A percentile compares a stretch with the other conserved stretches of the same genome.
Conservation (phyloP, 2,888 invertebrate genomes). For the Cylloceria caligata region DNA sequence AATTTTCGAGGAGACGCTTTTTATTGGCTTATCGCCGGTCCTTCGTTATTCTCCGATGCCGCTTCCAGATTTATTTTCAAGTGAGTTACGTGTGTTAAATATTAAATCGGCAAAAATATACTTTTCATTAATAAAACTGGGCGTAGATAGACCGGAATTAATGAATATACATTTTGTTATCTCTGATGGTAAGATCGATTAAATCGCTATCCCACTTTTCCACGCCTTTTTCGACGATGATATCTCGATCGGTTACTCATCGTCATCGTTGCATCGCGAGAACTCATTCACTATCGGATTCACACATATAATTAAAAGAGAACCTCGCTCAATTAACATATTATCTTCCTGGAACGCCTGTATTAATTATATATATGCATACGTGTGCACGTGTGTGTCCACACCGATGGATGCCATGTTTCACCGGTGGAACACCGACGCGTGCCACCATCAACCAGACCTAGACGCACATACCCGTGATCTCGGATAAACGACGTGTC, state of each 20-base stretch:
- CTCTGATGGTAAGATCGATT: constrained; percentile 25
- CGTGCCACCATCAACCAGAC: background rate
- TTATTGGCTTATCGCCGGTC: constrained; percentile 66
- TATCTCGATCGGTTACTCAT: constrained; percentile 64
- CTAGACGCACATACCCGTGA: constrained; percentile 29
- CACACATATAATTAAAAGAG: constrained; percentile 79
- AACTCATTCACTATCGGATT: constrained; percentile 75
- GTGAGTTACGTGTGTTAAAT: background rate
- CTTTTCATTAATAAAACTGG: background rate
- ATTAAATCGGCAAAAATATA: background rate
- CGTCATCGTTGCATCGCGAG: constrained; percentile 72
- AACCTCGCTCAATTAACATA: constrained; percentile 78
- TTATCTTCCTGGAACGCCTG: constrained; percentile 76
- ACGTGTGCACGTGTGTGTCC: constrained; percentile 60
- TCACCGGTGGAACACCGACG: too few relatives aligned
- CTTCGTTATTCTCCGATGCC: constrained; percentile 13
- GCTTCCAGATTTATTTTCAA: background rate
- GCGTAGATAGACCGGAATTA: background rate
- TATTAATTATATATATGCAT: constrained; percentile 72
- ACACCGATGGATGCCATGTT: constrained; percentile 56
- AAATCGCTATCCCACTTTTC: background rate
- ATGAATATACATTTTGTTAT: constrained; percentile 10
- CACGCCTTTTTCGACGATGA: constrained; percentile 42
- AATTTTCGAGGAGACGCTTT: constrained; percentile 79
- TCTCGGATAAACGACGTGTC: constrained; percentile 42